Evolutionary conservation across 2,888 invertebrate species (phyloP).

Genomic region (Petrolisthes manimaculis): DNA sequence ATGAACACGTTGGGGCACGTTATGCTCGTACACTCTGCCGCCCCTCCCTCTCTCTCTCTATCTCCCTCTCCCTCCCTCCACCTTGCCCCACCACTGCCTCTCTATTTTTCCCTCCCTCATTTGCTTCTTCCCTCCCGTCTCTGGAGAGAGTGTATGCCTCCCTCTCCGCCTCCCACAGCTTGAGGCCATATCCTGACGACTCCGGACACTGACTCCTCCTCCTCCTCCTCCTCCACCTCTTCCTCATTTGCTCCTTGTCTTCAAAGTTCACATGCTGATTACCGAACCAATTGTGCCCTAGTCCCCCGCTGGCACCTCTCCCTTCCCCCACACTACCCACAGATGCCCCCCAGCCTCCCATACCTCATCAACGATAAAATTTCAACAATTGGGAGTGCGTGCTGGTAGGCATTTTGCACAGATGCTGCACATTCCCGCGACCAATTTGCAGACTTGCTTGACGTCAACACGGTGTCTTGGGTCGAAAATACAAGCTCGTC

Average conservation of each 20-base stretch:
- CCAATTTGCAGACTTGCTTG: slow-evolving; percentile 59
- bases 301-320: slow-evolving; percentile 31
- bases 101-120: slow-evolving; percentile 24
- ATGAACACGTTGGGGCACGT: slow-evolving; percentile 60
- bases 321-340: slow-evolving; percentile 14
- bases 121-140: slow-evolving; percentile 27
- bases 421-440: slow-evolving; percentile 58
- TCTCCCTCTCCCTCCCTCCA: not conserved
- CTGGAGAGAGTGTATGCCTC: slow-evolving; percentile 22
- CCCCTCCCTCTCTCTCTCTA: slow-evolving; percentile 2
- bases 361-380: slow-evolving; percentile 61
- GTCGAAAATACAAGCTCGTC: slow-evolving; percentile 53
- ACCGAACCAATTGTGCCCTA: slow-evolving; percentile 57
- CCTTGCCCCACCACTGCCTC: slow-evolving; percentile 14
- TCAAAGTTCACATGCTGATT: slow-evolving; percentile 61
- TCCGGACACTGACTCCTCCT: slow-evolving; percentile 53
- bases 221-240: slow-evolving; percentile 49
- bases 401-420: slow-evolving; percentile 58
- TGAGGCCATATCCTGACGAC: slow-evolving; percentile 24
- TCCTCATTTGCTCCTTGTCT: slow-evolving; percentile 54
- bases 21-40: slow-evolving; percentile 51
- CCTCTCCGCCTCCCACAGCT: slow-evolving; percentile 25
- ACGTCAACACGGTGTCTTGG: slow-evolving; percentile 56
- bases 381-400: slow-evolving; percentile 60
- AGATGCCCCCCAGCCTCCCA: slow-evolving; percentile 38